A percentile compares a stretch with the other conserved stretches of the same genome.
Conservation (phyloP, 2,797 vertebrate genomes). For the Serranus cabrilla region DNA sequence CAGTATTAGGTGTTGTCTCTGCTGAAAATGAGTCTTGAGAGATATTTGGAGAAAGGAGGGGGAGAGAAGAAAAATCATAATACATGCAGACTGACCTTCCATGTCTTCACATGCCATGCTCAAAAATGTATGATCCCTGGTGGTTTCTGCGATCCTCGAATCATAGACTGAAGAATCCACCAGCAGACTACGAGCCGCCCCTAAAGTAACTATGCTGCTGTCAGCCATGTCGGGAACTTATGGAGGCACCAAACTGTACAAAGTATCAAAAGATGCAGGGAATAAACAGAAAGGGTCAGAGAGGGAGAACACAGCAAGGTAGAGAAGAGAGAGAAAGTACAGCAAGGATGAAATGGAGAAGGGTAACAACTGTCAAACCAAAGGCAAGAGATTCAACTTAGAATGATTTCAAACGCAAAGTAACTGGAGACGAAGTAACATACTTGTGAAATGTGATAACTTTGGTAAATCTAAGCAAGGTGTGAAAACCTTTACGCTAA, state of each 20-base stretch:
- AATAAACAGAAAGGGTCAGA: slow-evolving; percentile 41
- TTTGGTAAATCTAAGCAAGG: neutral
- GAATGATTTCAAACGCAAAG: slow-evolving; percentile 42
- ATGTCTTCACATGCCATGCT: slow-evolving; percentile 79
- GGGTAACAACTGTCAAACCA: slow-evolving; percentile 61
- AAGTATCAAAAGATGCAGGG: slow-evolving; percentile 64
- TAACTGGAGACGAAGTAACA: slow-evolving; percentile 17
- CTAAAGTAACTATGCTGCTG: slow-evolving; percentile 87
- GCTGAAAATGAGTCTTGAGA: neutral
- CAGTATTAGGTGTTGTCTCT: neutral
- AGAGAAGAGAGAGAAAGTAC: slow-evolving; percentile 30
- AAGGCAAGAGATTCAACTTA: slow-evolving; percentile 30
- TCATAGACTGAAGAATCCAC: slow-evolving; percentile 94
- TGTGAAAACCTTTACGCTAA: neutral
- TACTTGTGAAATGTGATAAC: slow-evolving; percentile 21
- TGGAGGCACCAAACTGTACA: slow-evolving; percentile 75
- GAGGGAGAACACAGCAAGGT: slow-evolving; percentile 29
- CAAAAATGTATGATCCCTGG: slow-evolving; percentile 89
- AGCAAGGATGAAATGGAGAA: slow-evolving; percentile 20
- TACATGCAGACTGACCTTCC: slow-evolving; percentile 87
- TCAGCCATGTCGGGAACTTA: slow-evolving; percentile 89
- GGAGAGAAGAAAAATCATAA: neutral
- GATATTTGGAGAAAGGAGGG: neutral
- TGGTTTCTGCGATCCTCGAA: slow-evolving; percentile 90
- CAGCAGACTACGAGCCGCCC: slow-evolving; percentile 88